Evolutionary conservation across 2,797 vertebrate species (phyloP), one percentile per base, ranked within the genome.

Genomic region (Hypotaenidia okinawae): DNA sequence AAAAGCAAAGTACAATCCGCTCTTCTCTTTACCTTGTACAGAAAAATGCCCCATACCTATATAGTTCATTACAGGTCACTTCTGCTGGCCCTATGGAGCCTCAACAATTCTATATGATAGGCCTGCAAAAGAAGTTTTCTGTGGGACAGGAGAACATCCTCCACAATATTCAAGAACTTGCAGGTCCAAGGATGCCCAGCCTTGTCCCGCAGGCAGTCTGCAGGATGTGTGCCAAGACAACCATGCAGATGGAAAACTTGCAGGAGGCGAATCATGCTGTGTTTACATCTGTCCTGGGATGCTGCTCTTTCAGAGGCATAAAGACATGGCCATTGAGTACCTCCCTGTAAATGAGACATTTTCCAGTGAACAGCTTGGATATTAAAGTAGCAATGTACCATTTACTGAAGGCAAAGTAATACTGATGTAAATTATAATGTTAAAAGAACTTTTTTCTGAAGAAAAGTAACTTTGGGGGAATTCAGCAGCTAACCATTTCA

Each of bases 261-360:
- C 79, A 91, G 89, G 93, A 82, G 55, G 35, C 3, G 14, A 86
- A 10, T 28, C 92, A 45, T 4, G 63, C 63, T 87, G 90, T 59
- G 88, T 30, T 86, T 59, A 66, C 80, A 87, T 94, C 88, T 95
- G 85, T 62, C 85, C 63, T 73, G 47, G 63, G 80, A 73, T 90
- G 59, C 59, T 84, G 80, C 55, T 79, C 35, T 81, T 89, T 35
- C 32, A 88, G 67, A 82, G 55, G 12, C 74, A 59, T 33, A 67
- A 66, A 86, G 67, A 68, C 25, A 81, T 0, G 0, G 74, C 21
- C 63, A 35, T 3, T 63, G 93, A 91, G 59, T 64, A 23, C 14
- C 47, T 63, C 25, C 11, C 54, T 62, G 67, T 23, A 79, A 88
- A 89, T 47, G 41, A 90, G 72, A 63, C 32, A 39, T 82, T 84